Conservation (phyloP, 2,888 invertebrate species). For the Ligdia adustata region DNA sequence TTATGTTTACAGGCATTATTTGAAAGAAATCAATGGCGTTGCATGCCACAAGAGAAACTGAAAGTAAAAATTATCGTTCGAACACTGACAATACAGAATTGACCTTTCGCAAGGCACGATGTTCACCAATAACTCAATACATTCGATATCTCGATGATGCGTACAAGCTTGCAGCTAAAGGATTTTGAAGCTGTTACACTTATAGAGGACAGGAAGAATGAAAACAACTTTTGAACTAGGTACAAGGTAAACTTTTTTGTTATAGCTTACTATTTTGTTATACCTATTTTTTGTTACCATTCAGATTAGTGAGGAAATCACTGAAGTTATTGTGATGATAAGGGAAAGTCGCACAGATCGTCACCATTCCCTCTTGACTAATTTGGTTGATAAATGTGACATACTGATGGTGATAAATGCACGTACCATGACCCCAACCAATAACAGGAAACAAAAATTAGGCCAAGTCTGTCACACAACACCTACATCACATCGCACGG, state of each 20-base stretch:
- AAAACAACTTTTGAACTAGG: too few relatives aligned
- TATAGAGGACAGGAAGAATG: too few relatives aligned
- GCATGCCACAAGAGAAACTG: constrained; percentile 38
- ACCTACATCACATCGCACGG: constrained; percentile 46
- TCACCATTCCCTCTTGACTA: constrained; percentile 43
- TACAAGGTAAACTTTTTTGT: too few relatives aligned
- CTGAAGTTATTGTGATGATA: background rate
- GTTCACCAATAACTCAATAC: constrained; percentile 53
- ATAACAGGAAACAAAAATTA: constrained; percentile 60
- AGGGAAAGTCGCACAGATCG: constrained; percentile 20
- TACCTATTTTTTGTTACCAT: too few relatives aligned
- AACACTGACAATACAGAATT: constrained; percentile 51
- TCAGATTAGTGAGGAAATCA: too few relatives aligned
- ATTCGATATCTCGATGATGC: constrained; percentile 36
- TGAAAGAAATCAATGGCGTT: constrained; percentile 37
- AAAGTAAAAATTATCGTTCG: constrained; percentile 47
- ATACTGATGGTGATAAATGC: constrained; percentile 72
- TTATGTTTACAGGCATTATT: constrained; percentile 34
- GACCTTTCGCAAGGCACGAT: constrained; percentile 53
- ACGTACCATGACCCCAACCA: constrained; percentile 52
- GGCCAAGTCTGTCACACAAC: constrained; percentile 62
- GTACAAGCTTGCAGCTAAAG: constrained; percentile 34
- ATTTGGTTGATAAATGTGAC: constrained; percentile 51
- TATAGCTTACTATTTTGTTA: too few relatives aligned
- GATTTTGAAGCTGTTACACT: constrained; percentile 23